Evolutionary conservation across 1,140 invertebrate genomes (phyloP).

Genomic region (Micrasema longulum): DNA sequence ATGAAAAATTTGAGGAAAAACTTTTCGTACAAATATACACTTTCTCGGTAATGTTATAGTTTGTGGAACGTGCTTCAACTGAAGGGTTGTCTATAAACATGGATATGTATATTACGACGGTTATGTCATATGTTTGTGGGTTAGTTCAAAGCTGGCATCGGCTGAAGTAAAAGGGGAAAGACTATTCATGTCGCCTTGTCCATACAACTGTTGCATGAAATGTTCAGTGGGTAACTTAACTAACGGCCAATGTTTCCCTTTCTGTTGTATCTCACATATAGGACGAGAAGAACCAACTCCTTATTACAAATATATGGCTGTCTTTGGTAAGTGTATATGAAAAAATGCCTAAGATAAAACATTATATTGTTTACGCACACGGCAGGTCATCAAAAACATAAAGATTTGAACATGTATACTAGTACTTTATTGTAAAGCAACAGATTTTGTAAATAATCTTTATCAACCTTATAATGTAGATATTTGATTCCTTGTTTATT

Average conservation of each 20-base stretch:
- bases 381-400: conserved; percentile 56
- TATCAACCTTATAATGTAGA: too few species aligned
- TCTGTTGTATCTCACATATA: conserved; percentile 75
- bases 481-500: too few species aligned
- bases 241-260: conserved; percentile 74
- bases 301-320: conserved; percentile 88
- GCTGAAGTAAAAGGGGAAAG: conserved; percentile 51
- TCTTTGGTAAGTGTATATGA: conserved; percentile 84
- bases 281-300: conserved; percentile 89
- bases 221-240: conserved; percentile 67
- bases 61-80: background rate
- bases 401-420: too few species aligned
- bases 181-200: conserved; percentile 58
- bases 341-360: conserved; percentile 57
- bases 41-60: background rate
- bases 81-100: background rate
- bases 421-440: too few species aligned
- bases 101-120: background rate
- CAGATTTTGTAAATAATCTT: too few species aligned
- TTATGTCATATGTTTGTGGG: too few species aligned
- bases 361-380: conserved; percentile 63
- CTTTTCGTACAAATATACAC: too few species aligned
- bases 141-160: background rate
- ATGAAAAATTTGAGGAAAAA: too few species aligned
- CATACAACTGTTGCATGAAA: conserved; percentile 54